Percentiles rank a stretch among this genome's conserved stretches.
Conservation (phyloP, 2,797 vertebrate species). For the Scolopax rusticola region DNA sequence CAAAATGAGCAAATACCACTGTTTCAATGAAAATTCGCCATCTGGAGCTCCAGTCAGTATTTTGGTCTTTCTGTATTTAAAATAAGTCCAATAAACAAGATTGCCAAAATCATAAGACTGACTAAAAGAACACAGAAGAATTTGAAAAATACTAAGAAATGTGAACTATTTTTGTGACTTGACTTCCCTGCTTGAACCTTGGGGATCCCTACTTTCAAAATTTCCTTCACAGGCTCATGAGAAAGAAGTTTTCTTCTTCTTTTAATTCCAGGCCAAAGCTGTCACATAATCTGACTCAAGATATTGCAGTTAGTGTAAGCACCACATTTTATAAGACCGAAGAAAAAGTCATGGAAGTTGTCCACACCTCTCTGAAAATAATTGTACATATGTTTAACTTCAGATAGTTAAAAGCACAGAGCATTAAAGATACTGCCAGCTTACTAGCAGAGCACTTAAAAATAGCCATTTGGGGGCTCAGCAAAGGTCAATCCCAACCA, state of each 20-base stretch:
- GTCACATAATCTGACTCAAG: background rate
- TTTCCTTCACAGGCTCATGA: background rate
- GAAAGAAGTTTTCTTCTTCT: background rate
- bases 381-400: background rate
- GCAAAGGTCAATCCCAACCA: background rate
- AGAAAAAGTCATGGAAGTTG: background rate
- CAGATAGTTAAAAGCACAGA: background rate
- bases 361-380: slow-evolving; percentile 7
- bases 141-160: background rate
- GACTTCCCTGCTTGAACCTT: background rate
- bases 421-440: background rate
- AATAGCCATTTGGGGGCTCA: background rate
- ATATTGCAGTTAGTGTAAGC: background rate
- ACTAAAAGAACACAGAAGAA: background rate
- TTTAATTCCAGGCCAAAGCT: background rate
- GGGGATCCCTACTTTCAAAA: background rate
- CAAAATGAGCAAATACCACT: background rate
- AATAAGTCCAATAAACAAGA: background rate
- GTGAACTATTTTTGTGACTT: background rate
- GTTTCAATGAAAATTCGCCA: background rate
- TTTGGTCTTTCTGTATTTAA: background rate
- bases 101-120: background rate
- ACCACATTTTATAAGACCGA: background rate
- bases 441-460: background rate
- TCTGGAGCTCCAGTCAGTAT: background rate